Evolutionary conservation across 1,140 invertebrate species (phyloP), one percentile per base, ranked within the genome.

Genomic region (Pseudomyrmex pallidus): DNA sequence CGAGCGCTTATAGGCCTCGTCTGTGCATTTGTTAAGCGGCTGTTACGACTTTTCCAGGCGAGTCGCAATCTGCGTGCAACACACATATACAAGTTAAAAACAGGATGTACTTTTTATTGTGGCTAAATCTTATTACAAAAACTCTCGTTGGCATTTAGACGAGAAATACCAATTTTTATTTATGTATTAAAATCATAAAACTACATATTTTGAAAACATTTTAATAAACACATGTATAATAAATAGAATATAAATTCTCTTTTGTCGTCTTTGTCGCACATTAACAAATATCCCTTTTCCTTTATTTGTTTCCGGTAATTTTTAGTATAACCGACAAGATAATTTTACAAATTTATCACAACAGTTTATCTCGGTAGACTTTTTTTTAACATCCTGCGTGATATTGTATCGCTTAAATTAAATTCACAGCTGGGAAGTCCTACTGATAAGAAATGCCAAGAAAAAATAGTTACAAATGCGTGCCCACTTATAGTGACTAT

Each of bases 341-440:
- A 35, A 35, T 35, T n/a, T 25, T 52, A 61, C 25, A 20, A 74
- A 62, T 20, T 35, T 48, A 68, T 56, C n/a, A 68, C 50, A 22
- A 1, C 12, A 12, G 2, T n/a, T 84, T 87, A 72, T 87, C 83
- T 10, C 2, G 46, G 76, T 44, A 76, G 5, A 35, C 35, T 35
- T 35, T 66, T 84, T 87, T 82, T 85, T 76, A 77, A 85, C 77
- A 82, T 87, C 85, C 82, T 87, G 59, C 15, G 57, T 50, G 83
- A 84, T 84, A 84, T 70, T 12, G 44, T 84, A 84, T 84, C 83
- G 59, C 20, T 44, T 46, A 61, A 7, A 52, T 35, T 72, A 83
- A 78, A 74, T 22, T 8, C 20, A 8, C 7, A 50, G 9, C 13
- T 22, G 59, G 74, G 44, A 82, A 87, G 76, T 74, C 72, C 52